These are phyloP conservation scores for Montipora capricornis DNA, from an alignment of 64 coral and sea anemone species.

Conservation along the genomic window DNA sequence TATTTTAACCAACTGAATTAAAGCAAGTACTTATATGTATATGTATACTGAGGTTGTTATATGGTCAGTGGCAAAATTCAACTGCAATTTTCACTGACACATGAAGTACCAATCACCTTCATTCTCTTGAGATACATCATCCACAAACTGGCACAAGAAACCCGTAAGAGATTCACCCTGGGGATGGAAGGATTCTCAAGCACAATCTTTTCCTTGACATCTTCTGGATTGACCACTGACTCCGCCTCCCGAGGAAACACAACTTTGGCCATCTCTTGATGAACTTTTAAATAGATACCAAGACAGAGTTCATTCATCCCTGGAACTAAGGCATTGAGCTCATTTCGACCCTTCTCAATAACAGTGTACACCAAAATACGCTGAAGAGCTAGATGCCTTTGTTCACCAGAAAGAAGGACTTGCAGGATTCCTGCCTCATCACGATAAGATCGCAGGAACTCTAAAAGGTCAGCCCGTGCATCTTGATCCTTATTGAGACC, in stretches of 20 bases:
- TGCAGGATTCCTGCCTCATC: slow-evolving; percentile 45
- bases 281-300: not conserved
- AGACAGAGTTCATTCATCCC: slow-evolving; percentile 47
- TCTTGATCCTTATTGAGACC: slow-evolving; percentile 12
- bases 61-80: not conserved
- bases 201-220: slow-evolving; percentile 1
- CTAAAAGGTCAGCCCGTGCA: not conserved
- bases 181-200: not conserved
- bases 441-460: slow-evolving; percentile 23
- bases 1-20: too few species aligned
- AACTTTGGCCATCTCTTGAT: not conserved
- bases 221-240: not conserved
- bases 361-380: slow-evolving; percentile 21
- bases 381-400: slow-evolving; percentile 27
- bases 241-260: not conserved
- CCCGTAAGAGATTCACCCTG: not conserved
- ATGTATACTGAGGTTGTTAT: not conserved
- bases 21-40: too few species aligned
- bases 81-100: too few species aligned
- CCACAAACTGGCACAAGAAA: slow-evolving; percentile 15
- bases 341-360: not conserved
- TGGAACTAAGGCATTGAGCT: not conserved
- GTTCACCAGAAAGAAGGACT: slow-evolving; percentile 28
- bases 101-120: not conserved
- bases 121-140: not conserved